Percentiles rank a stretch among this genome's conserved stretches.
Conservation (phyloP, 2,888 invertebrate genomes). For the Oxycera nigricornis region DNA sequence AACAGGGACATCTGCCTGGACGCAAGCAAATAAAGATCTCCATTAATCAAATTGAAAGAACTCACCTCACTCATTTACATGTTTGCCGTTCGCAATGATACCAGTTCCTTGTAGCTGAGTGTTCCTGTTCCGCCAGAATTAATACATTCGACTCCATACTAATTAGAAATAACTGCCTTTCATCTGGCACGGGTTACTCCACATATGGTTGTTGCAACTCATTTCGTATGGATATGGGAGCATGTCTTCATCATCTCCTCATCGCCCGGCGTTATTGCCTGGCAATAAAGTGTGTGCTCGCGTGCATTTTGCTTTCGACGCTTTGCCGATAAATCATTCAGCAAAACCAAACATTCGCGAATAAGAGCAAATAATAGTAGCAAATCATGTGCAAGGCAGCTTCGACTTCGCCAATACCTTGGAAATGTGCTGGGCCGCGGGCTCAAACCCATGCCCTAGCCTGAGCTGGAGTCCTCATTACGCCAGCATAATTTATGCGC, state of each 20-base stretch:
- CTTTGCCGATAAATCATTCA: constrained; percentile 38
- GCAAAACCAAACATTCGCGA: constrained; percentile 18
- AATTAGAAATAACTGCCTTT: constrained; percentile 16
- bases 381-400: constrained; percentile 26
- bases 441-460: constrained; percentile 24
- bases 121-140: background rate
- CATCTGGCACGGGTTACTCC: background rate
- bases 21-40: background rate
- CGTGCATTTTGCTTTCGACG: constrained; percentile 37
- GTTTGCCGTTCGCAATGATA: background rate
- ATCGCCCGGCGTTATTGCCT: background rate
- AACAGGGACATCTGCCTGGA: background rate
- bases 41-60: background rate
- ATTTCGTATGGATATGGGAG: background rate
- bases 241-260: constrained; percentile 16
- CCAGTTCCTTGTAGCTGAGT: background rate
- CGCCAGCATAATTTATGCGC: constrained; percentile 39
- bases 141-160: constrained; percentile 1
- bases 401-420: constrained; percentile 6
- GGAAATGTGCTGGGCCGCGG: background rate
- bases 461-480: constrained; percentile 34
- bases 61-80: background rate
- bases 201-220: background rate
- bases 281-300: background rate
- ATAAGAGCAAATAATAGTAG: constrained; percentile 32